phyloP scores from a whole-genome alignment of 92 coral and sea anemone genomes.

The Actinernus sp. region DNA sequence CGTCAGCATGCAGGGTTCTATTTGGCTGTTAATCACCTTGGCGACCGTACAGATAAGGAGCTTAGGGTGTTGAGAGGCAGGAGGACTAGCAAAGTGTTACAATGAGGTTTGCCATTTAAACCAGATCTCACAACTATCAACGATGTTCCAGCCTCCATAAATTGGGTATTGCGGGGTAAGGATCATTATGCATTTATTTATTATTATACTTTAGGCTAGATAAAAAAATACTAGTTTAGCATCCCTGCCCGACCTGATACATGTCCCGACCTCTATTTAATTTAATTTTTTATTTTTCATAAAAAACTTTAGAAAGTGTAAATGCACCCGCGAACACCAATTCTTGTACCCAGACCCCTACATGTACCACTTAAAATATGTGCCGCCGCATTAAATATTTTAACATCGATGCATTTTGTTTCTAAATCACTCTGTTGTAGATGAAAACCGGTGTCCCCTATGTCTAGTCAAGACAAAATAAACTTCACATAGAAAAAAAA shows the following conservation, averaged over 20 bases:
- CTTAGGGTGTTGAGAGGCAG: conserved; percentile 83
- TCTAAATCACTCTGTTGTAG: too few relatives aligned
- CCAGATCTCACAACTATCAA: conserved; percentile 77
- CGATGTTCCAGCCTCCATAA: conserved; percentile 77
- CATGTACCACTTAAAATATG: too few relatives aligned
- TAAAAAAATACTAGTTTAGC: too few relatives aligned
- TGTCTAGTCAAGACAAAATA: too few relatives aligned
- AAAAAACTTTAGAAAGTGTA: too few relatives aligned
- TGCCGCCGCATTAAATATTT: background rate
- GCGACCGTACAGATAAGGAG: conserved; percentile 83
- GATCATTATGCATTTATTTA: background rate
- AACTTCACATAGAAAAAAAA: too few relatives aligned
- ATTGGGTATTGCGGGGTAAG: conserved; percentile 85
- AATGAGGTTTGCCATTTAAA: conserved; percentile 88
- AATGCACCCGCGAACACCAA: too few relatives aligned
- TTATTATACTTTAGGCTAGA: too few relatives aligned
- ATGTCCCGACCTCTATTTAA: too few relatives aligned
- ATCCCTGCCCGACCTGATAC: background rate
- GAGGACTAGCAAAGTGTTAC: conserved; percentile 66
- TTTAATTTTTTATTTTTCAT: background rate
- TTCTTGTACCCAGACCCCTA: too few relatives aligned
- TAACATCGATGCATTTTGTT: too few relatives aligned
- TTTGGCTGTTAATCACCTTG: conserved; percentile 85
- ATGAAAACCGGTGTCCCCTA: too few relatives aligned
- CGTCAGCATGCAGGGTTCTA: conserved; percentile 89